These are phyloP conservation scores for Chascanopsetta lugubris DNA, from an alignment of 2,113 vertebrate species.

Conservation along the genomic window DNA sequence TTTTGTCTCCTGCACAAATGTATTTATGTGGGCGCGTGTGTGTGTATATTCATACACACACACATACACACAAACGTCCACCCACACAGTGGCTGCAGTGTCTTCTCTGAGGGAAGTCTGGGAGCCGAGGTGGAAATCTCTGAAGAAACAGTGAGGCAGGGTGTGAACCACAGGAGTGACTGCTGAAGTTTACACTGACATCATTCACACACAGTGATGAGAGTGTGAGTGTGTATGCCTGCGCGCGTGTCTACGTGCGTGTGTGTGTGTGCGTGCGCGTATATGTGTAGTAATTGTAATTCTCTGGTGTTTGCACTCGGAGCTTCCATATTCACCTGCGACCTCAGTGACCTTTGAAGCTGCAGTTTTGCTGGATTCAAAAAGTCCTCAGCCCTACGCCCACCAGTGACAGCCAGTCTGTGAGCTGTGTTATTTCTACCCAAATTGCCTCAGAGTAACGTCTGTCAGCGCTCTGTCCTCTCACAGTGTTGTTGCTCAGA, in stretches of 20 bases:
- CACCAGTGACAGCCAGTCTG: neutral
- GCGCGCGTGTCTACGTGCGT: neutral
- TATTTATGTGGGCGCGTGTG: neutral
- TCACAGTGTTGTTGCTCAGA: neutral
- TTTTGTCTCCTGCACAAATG: slow-evolving; percentile 22
- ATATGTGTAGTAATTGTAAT: too few relatives aligned
- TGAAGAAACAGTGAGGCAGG: slow-evolving; percentile 32
- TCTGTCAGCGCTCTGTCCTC: neutral
- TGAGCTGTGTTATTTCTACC: slow-evolving; percentile 1
- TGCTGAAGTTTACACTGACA: slow-evolving; percentile 42
- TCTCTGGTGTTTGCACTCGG: neutral
- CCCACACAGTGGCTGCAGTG: slow-evolving; percentile 47
- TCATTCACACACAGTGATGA: slow-evolving; percentile 22
- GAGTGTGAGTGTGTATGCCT: neutral
- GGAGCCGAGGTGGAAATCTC: slow-evolving; percentile 47
- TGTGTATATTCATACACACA: slow-evolving; percentile 1
- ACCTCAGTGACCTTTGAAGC: neutral
- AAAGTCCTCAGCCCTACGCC: neutral
- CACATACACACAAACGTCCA: neutral
- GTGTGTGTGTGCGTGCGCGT: too few relatives aligned
- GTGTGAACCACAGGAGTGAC: slow-evolving; percentile 42
- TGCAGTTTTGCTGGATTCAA: neutral
- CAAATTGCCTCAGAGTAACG: neutral
- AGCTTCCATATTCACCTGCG: neutral
- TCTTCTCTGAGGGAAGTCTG: slow-evolving; percentile 44